These are phyloP conservation scores for Fregetta grallaria DNA, from an alignment of 2,113 vertebrate genomes.

Conservation along the genomic window DNA sequence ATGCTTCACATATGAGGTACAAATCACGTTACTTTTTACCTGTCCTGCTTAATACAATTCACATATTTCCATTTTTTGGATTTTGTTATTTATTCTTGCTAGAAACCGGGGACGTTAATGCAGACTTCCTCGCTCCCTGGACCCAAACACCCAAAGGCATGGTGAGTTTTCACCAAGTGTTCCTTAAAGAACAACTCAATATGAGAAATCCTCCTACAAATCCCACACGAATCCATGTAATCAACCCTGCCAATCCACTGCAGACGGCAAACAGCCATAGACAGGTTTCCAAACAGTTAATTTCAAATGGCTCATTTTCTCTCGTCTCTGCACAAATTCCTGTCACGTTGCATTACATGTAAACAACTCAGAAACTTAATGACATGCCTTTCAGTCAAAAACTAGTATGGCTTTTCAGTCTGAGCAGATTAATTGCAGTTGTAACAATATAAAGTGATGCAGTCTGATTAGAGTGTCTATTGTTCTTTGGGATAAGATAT, in stretches of 20 bases:
- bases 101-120: not conserved
- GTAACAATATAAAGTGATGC: not conserved
- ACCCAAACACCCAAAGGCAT: not conserved
- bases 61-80: not conserved
- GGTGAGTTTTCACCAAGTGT: not conserved
- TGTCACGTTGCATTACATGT: conserved; percentile 5
- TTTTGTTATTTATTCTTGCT: not conserved
- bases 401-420: not conserved
- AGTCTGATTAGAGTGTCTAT: not conserved
- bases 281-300: not conserved
- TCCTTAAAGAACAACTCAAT: not conserved
- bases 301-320: not conserved
- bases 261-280: not conserved
- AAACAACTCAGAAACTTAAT: conserved; percentile 40
- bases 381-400: conserved; percentile 30
- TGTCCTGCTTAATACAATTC: not conserved
- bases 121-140: not conserved
- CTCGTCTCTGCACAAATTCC: not conserved
- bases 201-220: not conserved
- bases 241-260: not conserved
- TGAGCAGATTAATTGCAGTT: conserved; percentile 12
- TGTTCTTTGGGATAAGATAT: not conserved
- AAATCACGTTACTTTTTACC: not conserved
- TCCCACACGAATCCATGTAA: not conserved
- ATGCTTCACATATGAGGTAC: not conserved